Evolutionary conservation across 2,113 vertebrate species (phyloP).

Genomic region (Corvus cornix): DNA sequence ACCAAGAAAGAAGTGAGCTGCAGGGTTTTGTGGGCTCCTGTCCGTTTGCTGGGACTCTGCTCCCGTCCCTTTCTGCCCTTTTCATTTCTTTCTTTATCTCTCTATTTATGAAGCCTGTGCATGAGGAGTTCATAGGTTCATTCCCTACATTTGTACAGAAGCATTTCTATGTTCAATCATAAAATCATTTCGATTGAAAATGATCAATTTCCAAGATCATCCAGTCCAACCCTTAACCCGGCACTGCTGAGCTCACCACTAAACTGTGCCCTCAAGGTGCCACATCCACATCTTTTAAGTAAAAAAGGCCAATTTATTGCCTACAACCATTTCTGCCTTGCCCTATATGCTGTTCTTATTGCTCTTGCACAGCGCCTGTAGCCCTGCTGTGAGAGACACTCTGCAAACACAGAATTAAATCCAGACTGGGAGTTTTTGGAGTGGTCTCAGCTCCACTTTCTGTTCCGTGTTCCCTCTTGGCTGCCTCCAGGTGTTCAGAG

Average conservation of each 20-base stretch:
- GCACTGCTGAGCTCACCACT: background rate
- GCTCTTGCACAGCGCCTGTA: background rate
- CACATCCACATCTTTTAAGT: background rate
- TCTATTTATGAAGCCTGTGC: background rate
- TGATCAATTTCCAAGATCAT: fast-evolving
- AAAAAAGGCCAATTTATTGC: background rate
- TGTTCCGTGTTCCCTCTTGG: background rate
- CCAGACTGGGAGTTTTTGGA: background rate
- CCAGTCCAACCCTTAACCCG: background rate
- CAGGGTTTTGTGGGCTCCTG: background rate
- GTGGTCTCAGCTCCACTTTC: background rate
- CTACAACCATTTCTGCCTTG: background rate
- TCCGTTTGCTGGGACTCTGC: background rate
- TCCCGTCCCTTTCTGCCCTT: background rate
- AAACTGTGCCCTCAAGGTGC: background rate
- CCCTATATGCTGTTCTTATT: fast-evolving
- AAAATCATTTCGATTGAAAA: background rate
- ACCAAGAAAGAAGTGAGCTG: background rate
- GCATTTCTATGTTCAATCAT: background rate
- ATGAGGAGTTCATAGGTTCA: background rate
- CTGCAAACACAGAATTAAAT: background rate
- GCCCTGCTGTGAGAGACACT: background rate
- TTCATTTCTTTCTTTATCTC: background rate
- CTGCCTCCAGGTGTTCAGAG: background rate
- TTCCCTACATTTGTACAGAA: background rate